Evolutionary conservation across 2,113 vertebrate species (phyloP).

Genomic region (Rynchops niger): DNA sequence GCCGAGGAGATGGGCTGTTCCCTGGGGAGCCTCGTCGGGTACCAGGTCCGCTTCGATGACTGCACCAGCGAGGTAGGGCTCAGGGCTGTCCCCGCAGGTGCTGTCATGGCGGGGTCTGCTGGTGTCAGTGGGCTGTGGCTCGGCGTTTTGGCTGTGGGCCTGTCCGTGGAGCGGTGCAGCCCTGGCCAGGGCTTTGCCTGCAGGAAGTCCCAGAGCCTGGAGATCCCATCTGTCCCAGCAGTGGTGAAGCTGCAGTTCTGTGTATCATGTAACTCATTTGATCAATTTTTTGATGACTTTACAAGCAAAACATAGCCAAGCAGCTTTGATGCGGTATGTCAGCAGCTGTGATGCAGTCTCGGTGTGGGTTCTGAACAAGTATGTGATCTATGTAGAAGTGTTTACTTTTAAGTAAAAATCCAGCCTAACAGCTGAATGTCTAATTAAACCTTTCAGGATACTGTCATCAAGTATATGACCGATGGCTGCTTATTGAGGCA

Average conservation of each 20-base stretch:
- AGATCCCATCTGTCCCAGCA: neutral
- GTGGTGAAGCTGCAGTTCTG: neutral
- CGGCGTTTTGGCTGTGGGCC: accelerated
- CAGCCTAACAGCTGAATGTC: neutral
- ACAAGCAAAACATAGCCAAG: accelerated
- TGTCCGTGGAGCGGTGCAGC: accelerated
- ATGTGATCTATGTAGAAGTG: neutral
- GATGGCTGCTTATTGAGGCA: slow-evolving; percentile 95
- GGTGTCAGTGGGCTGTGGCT: accelerated
- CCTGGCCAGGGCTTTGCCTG: neutral
- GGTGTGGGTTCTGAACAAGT: neutral
- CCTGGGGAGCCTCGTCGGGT: slow-evolving; percentile 86
- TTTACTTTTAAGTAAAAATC: neutral
- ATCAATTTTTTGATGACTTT: neutral
- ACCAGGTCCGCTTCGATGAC: slow-evolving; percentile 97
- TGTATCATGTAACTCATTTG: accelerated
- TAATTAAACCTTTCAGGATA: slow-evolving; percentile 77
- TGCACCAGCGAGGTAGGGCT: slow-evolving; percentile 85
- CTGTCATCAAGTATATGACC: slow-evolving; percentile 93
- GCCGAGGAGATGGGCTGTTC: slow-evolving; percentile 87
- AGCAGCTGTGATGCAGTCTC: neutral
- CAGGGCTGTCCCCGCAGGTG: neutral
- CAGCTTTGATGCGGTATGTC: neutral
- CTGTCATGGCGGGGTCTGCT: accelerated
- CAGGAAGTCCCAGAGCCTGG: neutral